phyloP scores from a whole-genome alignment of 2,797 vertebrate species.

The Arctocebus calabarensis region DNA sequence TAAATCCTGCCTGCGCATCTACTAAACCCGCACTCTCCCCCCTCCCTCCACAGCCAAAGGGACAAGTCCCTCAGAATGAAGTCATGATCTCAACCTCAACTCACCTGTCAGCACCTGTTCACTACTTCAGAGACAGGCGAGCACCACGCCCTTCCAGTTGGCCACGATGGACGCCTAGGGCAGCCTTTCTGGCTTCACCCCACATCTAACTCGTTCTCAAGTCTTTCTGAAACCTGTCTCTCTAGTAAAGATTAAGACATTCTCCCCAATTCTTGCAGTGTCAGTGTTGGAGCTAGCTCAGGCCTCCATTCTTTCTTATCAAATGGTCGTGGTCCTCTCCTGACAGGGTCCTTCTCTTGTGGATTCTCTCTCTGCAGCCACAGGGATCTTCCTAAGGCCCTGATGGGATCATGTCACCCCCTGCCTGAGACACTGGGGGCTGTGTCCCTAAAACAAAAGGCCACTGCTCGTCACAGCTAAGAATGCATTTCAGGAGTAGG shows the following conservation, averaged over 20 bases:
- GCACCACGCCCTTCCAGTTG: no score
- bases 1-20: background rate
- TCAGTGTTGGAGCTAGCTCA: background rate
- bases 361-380: background rate
- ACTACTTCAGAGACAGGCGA: background rate
- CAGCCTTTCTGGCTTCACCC: background rate
- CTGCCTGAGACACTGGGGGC: background rate
- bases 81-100: background rate
- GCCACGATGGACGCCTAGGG: background rate
- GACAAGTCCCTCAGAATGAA: background rate
- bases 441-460: conserved; percentile 36
- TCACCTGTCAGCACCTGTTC: background rate
- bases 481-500: background rate
- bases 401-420: rapidly evolving
- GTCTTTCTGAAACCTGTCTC: background rate
- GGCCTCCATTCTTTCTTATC: background rate
- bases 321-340: background rate
- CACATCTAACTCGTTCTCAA: background rate
- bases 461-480: background rate
- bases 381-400: background rate
- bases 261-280: background rate
- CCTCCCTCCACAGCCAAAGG: background rate
- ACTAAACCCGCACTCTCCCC: background rate
- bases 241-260: background rate
- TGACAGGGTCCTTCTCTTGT: no score